These are phyloP conservation scores for Hemicentrotus pulcherrimus DNA, from an alignment of 35 echinoderm and acorn worm species.

Conservation along the genomic window DNA sequence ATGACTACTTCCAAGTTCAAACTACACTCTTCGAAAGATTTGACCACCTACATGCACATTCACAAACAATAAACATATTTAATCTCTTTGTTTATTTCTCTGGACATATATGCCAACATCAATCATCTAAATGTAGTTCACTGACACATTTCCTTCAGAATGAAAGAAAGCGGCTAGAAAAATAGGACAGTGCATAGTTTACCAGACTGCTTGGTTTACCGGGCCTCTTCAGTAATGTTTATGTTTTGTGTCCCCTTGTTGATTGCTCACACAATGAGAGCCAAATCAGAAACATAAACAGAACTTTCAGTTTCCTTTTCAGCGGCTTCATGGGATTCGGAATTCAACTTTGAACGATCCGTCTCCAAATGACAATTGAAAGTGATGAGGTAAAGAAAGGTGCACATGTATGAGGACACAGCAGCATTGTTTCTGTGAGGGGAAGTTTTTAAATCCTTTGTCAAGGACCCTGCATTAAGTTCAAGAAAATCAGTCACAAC, in stretches of 20 bases:
- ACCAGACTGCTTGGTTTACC: not conserved
- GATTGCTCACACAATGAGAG: not conserved
- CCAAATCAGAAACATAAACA: conserved; percentile 6
- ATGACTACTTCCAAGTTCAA: no score
- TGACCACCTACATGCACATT: not conserved
- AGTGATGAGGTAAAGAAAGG: not conserved
- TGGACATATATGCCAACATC: not conserved
- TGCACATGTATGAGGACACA: not conserved
- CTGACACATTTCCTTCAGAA: not conserved
- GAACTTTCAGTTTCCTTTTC: not conserved
- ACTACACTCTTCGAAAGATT: not conserved
- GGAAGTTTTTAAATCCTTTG: not conserved
- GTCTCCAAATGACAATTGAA: not conserved
- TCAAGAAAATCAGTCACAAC: not conserved
- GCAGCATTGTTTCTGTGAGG: not conserved
- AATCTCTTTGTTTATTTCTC: not conserved
- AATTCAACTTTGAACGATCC: not conserved
- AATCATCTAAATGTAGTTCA: not conserved
- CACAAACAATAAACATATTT: not conserved
- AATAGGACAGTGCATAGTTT: not conserved
- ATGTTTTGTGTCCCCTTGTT: not conserved
- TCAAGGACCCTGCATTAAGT: not conserved
- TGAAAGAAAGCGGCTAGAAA: not conserved
- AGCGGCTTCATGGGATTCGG: not conserved
- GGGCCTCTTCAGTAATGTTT: not conserved